Evolutionary conservation across 2,797 vertebrate species (phyloP), one percentile per base, ranked within the genome.

Genomic region (Microctenopoma stevenorrisi): DNA sequence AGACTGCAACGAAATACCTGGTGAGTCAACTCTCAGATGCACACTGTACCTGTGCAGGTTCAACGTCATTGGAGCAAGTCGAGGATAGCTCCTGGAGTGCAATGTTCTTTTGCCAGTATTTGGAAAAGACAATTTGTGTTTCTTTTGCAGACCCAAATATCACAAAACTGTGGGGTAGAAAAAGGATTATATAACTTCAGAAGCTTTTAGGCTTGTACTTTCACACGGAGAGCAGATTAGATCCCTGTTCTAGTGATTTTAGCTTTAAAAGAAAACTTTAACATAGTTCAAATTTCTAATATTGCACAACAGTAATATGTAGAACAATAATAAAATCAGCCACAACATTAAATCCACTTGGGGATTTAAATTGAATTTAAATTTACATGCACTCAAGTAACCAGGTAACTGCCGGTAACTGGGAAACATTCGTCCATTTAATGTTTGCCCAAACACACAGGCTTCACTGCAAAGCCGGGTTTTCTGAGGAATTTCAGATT

Each of bases 1-100:
- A 76, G 95, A 96, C 68, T 99, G 98, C 90, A 96, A 96, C 16
- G 96, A 99, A 88, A 98, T 98, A 76, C 97, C 98, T 0, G 97
- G 98, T 99, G 90, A 58, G 92, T 82, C 25, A 5, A 33, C 25
- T 46, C n/a, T 28, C 26, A 16, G 50, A 58, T 18, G 1, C 37
- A 62, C 35, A 4, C 18, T 10, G 18, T 4, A 35, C n/a, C 38
- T 18, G 2, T 16, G 37, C 55, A 37, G 58, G 28, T 33, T 42
- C 12, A 2, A 37, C 26, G 4, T 30, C 48, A 1, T 33, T 25
- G 9, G 4, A 2, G 35, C 40, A 51, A 44, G 33, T 47, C 13
- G 5, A 46, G 35, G 42, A 33, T 11, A 12, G 30, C 25, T 62
- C 13, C 7, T 51, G 1, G 1, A 30, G 7, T 22, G 8, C 1